Evolutionary conservation across 2,888 invertebrate genomes (phyloP).

Genomic region (Cinara cedri): DNA sequence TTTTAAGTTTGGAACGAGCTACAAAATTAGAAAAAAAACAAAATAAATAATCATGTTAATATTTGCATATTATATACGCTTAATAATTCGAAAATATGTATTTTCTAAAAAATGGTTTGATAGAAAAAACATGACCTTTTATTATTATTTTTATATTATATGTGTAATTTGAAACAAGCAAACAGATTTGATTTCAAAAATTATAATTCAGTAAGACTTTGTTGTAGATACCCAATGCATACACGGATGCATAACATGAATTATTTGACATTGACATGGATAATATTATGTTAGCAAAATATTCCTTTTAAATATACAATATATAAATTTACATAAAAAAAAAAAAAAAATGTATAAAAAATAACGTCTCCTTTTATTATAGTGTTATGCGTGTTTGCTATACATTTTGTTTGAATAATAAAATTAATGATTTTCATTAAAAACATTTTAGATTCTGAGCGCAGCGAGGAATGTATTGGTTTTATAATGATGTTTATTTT

Average conservation of each 20-base stretch:
- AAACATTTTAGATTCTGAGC: no score
- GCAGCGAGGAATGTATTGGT: no score
- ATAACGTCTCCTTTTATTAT: not conserved
- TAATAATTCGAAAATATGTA: not conserved
- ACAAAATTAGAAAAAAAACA: not conserved
- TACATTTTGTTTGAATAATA: not conserved
- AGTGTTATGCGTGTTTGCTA: not conserved
- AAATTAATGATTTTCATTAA: not conserved
- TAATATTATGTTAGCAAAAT: slow-evolving; percentile 1
- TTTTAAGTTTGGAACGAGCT: not conserved
- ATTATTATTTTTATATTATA: not conserved
- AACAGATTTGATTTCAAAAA: not conserved
- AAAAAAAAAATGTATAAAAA: no score
- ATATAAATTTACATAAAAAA: no score
- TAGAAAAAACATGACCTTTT: slow-evolving; percentile 13
- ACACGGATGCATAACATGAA: not conserved
- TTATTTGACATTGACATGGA: not conserved
- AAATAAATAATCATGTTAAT: not conserved
- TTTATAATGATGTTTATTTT: no score
- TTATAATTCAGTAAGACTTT: not conserved
- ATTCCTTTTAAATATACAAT: no score
- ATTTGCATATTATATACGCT: not conserved
- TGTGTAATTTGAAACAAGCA: not conserved
- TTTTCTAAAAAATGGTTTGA: not conserved
- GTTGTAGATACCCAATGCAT: not conserved